Percentiles rank a stretch among this genome's conserved stretches.
Conservation (phyloP, 1,140 invertebrate genomes). For the Cydia fagiglandana region DNA sequence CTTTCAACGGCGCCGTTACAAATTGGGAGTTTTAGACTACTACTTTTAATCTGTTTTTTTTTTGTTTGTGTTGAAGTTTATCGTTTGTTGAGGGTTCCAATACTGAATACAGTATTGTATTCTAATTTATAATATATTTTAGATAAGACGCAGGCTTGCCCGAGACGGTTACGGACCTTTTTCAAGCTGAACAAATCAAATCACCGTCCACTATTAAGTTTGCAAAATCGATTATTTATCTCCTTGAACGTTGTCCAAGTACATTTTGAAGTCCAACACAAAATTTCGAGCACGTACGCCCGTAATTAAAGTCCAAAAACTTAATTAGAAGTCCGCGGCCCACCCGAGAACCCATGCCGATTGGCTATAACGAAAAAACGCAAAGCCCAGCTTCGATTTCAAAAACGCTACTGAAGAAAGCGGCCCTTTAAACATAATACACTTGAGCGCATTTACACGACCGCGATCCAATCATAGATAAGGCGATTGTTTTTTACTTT, state of each 20-base stretch:
- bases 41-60: constrained; percentile 23
- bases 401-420: constrained; percentile 72
- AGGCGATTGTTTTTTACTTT: constrained; percentile 59
- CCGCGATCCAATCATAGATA: constrained; percentile 78
- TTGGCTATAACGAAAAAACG: constrained; percentile 45
- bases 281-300: constrained; percentile 24
- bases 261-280: background rate
- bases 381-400: constrained; percentile 49
- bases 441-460: constrained; percentile 72
- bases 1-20: constrained; percentile 31
- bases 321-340: constrained; percentile 19
- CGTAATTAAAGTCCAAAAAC: constrained; percentile 24
- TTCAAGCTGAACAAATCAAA: background rate
- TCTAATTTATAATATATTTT: too few relatives aligned
- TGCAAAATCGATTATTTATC: background rate
- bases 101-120: too few relatives aligned
- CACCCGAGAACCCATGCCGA: constrained; percentile 35
- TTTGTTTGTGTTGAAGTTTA: background rate
- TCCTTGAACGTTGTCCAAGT: background rate
- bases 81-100: background rate
- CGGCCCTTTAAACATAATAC: constrained; percentile 63
- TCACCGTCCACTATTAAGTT: background rate
- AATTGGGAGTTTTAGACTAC: constrained; percentile 22
- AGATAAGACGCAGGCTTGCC: too few relatives aligned
- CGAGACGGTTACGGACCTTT: too few relatives aligned